These are phyloP conservation scores for Spheniscus humboldti DNA, from an alignment of 2,797 vertebrate species.

Conservation along the genomic window DNA sequence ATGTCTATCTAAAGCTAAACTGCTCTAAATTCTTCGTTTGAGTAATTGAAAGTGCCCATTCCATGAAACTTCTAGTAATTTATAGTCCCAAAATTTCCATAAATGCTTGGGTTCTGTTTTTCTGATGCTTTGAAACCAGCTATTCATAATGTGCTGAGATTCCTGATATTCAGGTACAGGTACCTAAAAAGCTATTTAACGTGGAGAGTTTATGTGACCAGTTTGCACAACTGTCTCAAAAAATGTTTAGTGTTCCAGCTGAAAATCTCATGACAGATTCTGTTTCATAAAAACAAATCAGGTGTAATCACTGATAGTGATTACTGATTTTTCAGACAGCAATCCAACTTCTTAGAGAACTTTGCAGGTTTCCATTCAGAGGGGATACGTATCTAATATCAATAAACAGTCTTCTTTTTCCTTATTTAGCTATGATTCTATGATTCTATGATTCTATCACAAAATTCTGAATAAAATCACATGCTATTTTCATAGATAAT, in stretches of 20 bases:
- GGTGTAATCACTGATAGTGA: background rate
- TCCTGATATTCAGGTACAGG: background rate
- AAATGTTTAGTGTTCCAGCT: background rate
- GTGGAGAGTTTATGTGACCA: background rate
- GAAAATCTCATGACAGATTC: background rate
- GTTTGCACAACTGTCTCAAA: background rate
- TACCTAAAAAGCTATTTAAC: background rate
- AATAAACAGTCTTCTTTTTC: background rate
- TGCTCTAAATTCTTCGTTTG: conserved; percentile 19
- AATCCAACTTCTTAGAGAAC: background rate
- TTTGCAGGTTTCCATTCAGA: background rate
- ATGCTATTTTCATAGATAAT: background rate
- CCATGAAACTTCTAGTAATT: conserved; percentile 44
- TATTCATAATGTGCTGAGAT: background rate
- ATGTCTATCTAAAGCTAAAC: conserved; percentile 23
- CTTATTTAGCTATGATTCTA: too few species aligned
- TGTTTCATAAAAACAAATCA: background rate
- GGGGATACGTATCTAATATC: background rate
- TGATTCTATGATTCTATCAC: too few species aligned
- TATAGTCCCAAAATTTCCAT: background rate
- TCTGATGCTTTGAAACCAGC: background rate
- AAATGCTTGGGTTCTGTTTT: background rate
- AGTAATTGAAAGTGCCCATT: conserved; percentile 35
- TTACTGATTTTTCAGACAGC: background rate
- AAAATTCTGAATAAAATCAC: background rate